phyloP scores from a whole-genome alignment of 1,140 invertebrate species.

The Gyrodactylus bullatarudis region DNA sequence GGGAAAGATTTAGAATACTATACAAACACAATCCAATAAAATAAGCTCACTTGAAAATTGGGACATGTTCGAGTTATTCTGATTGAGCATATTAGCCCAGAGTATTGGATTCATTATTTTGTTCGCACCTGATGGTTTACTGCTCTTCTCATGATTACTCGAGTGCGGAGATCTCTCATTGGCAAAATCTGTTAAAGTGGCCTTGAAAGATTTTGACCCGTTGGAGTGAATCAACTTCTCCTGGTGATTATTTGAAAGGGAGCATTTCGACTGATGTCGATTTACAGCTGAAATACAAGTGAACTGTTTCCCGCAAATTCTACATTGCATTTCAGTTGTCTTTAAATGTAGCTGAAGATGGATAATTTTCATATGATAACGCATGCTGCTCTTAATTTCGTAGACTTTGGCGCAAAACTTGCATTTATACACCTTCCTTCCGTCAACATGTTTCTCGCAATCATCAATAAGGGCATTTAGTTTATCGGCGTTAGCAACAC shows the following conservation, averaged over 20 bases:
- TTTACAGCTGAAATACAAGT: background rate
- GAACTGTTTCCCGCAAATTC: background rate
- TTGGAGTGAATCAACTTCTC: background rate
- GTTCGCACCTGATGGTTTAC: background rate
- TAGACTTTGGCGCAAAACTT: slow-evolving; percentile 4
- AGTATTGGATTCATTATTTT: background rate
- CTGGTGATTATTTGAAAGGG: background rate
- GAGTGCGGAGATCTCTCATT: background rate
- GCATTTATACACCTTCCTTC: background rate
- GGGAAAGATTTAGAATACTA: too few relatives aligned
- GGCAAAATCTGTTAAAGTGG: background rate
- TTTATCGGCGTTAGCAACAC: background rate
- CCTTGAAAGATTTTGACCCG: background rate
- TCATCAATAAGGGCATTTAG: background rate
- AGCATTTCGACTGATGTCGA: slow-evolving; percentile 2
- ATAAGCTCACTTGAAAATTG: too few relatives aligned
- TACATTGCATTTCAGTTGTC: slow-evolving; percentile 4
- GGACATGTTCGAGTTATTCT: background rate
- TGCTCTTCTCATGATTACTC: background rate
- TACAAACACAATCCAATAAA: too few relatives aligned
- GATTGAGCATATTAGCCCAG: background rate
- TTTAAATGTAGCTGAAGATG: slow-evolving; percentile 1
- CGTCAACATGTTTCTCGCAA: background rate
- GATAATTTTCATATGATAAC: slow-evolving; percentile 4
- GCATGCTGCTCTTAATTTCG: slow-evolving; percentile 4